Evolutionary conservation across 1,140 invertebrate species (phyloP), one percentile per base, ranked within the genome.

Genomic region (Tribolium madens): DNA sequence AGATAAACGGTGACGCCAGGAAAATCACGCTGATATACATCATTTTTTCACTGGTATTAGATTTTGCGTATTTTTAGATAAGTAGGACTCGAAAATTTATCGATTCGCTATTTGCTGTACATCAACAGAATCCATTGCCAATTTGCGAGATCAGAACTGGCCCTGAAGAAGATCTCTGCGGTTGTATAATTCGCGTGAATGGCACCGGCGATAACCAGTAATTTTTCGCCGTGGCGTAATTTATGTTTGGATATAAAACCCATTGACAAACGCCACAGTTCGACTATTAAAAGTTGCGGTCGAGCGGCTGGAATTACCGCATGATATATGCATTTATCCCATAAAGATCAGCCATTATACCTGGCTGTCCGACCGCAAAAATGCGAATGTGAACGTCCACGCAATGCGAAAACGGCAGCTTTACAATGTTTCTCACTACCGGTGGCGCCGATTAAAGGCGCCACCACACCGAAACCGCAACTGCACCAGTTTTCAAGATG

Each of bases 281-380:
- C 52, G 52, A 14, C 52, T 18, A 57, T 57, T 57, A 57, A 57
- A 57, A 57, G 52, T 21, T 57, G 52, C 52, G 52, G 52, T 57
- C 15, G 18, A 26, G 52, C 18, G 52, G 52, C 18, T 57, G 13
- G 52, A 17, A 26, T 57, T 57, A 57, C 52, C 14, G 52, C 52
- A 57, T 57, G 52, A 57, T 64, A 33, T 64, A 31, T 64, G 57
- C 26, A 64, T 64, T 64, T 64, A 33, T 64, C 14, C 57, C 57
- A 64, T 64, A 64, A 64, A 64, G 57, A 64, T 64, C 57, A 3
- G 57, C 57, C 57, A 64, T 64, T 64, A n/a, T n/a, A 64, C 26
- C 57, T 64, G 57, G 26, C 26, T 26, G 57, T 9, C 31, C 26
- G 57, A 64, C 57, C 57, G 57, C 57, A 64, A 64, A 64, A 64